Base-by-base conservation (phyloP, 2,888 invertebrate species). In the Caenorhabditis auriculariae region DNA sequence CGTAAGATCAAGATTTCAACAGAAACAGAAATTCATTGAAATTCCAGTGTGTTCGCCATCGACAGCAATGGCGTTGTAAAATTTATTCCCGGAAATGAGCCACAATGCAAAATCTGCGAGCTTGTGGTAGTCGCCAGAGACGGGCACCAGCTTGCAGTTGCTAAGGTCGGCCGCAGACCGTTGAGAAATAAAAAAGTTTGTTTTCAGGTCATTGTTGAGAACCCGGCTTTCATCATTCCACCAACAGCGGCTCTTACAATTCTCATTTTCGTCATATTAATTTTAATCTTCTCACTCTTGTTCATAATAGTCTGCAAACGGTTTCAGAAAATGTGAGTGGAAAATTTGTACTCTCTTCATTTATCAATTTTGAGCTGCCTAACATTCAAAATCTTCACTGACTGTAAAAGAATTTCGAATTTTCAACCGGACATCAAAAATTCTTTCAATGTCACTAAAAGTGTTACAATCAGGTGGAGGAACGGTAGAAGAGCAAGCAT, bases 81-180 rank as follows among this genome's bases (percentile, higher is more conserved):
- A 41, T 46, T 68, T 19, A 32, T 60, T 2, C 57, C 66, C 3
- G 65, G 63, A 47, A 61, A 67, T 19, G 45, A 48, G 2, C 66
- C 67, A 1, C 59, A 64, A 12, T 71, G 71, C 29, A 59, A 60
- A 28, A 50, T 42, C 19, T 76, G 75, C 52, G 76, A 76, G 29
- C 49, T 76, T 24, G 61, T 76, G 9, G 72, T 76, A 0, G 54
- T 73, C 4, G 76, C 75, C 0, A 66, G 61, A 32, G 68, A 69
- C 47, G 65, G 66, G 19, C 54, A 60, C 6, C 52, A 59, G 49
- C 51, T 66, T 15, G 65, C 63, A 17, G 45, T 70, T 1, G 61
- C 69, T 0, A 69, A 67, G 47, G 73, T 72, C 42, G 15, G 43
- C 23, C 12, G 15, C n/a, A 47, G 17, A 12, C 15, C 15, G 12